Conservation (phyloP, 2,888 invertebrate species). For the Heteromurus nitidus region DNA sequence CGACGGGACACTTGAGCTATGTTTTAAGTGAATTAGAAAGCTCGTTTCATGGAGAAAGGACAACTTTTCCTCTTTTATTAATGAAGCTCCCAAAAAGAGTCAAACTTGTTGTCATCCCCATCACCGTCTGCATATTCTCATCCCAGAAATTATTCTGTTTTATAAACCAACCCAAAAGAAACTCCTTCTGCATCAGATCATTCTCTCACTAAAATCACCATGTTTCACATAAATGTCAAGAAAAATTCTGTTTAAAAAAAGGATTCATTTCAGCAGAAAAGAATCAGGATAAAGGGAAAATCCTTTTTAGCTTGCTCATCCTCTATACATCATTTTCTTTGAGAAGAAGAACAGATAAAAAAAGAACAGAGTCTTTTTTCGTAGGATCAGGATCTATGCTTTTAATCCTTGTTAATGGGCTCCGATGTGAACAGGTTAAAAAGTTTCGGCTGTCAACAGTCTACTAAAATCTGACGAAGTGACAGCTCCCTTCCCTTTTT, state of each 20-base stretch:
- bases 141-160: background rate
- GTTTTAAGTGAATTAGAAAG: constrained; percentile 30
- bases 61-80: constrained; percentile 19
- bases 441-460: too few relatives aligned
- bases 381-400: background rate
- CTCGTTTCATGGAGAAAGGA: background rate
- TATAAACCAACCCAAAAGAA: background rate
- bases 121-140: background rate
- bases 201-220: constrained; percentile 43
- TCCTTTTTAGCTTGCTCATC: too few relatives aligned
- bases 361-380: background rate
- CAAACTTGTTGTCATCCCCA: constrained; percentile 21
- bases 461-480: constrained; percentile 16
- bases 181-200: background rate
- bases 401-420: constrained; percentile 55
- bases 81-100: constrained; percentile 3
- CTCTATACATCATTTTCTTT: too few relatives aligned
- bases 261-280: too few relatives aligned
- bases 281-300: too few relatives aligned
- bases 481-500: constrained; percentile 12
- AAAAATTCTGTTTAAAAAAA: too few relatives aligned
- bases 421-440: too few relatives aligned
- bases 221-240: constrained; percentile 56
- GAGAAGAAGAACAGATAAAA: background rate
- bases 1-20: too few relatives aligned